phyloP scores from a whole-genome alignment of 2,113 vertebrate genomes.

The Psilopogon haemacephalus region DNA sequence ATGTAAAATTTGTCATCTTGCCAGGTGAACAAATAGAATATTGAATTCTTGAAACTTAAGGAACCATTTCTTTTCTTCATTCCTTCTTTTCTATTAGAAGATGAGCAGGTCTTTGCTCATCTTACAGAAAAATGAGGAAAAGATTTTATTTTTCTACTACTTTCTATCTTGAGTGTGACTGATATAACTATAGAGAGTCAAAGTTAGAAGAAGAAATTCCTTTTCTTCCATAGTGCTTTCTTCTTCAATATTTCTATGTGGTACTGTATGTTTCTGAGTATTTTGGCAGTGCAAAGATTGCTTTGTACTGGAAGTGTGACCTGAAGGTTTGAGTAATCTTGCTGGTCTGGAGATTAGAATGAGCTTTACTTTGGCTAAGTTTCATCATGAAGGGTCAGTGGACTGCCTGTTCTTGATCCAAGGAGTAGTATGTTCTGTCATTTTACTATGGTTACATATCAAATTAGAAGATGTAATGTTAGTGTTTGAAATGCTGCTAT shows the following conservation, averaged over 20 bases:
- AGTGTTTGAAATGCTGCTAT: conserved; percentile 30
- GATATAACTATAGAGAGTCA: neutral
- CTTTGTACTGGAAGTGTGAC: neutral
- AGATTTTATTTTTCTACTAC: neutral
- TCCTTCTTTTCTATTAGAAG: neutral
- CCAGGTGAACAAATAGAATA: neutral
- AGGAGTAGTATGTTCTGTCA: conserved; percentile 14
- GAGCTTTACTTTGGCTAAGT: neutral
- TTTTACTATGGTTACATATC: conserved; percentile 49
- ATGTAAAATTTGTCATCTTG: neutral
- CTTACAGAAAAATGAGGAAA: neutral
- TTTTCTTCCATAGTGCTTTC: neutral
- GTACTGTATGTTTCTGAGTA: neutral
- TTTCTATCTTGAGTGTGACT: neutral
- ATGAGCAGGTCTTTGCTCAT: neutral
- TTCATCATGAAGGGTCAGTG: neutral
- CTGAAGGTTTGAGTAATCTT: neutral
- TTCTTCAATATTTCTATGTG: neutral
- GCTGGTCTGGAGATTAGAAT: neutral
- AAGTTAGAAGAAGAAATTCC: neutral
- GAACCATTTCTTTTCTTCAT: neutral
- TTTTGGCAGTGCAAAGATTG: conserved; percentile 3
- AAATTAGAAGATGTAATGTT: conserved; percentile 29
- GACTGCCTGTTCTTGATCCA: conserved; percentile 28
- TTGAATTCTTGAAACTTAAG: neutral